Base-by-base conservation (phyloP, 2,888 invertebrate species). In the Andricus curvator region DNA sequence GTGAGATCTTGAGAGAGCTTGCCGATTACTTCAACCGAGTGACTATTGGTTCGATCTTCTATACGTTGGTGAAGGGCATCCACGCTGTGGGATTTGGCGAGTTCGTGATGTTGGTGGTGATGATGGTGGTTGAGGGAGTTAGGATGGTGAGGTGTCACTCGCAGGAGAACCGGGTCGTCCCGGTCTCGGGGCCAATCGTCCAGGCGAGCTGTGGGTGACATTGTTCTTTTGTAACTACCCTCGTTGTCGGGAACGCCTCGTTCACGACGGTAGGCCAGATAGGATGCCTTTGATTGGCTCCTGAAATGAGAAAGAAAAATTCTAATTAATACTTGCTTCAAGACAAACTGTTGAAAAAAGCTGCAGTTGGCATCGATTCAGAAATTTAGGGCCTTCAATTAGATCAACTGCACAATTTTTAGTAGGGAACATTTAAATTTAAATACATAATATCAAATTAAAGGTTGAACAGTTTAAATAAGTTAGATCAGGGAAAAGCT, bases 221-320 rank as follows among this genome's bases (percentile, higher is more conserved):
- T 94, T 25, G 96, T 96, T 70, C 96, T 93, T 89, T 96, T 96
- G 93, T 96, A 96, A 89, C 95, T 96, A 84, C 96, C 96, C 91
- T 96, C 96, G 82, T 95, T 95, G 91, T 96, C 96, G 81, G 94
- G 93, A 11, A 95, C 95, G 85, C 96, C 96, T 83, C 95, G 94
- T 89, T 96, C 96, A 79, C 96, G 94, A 64, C 96, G 94, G 84
- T 95, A 94, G n/a, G 96, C 95, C 93, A 96, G 93, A 91, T 96
- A 96, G 80, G 96, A 96, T 85, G 96, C 96, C 93, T 96, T 96
- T 78, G 96, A 96, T 90, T 96, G 96, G 90, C 96, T 96, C 94
- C 96, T 96, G 94, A 25, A 94, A 67, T 48, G 41, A 13, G 4
- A 94, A 85, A 48, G 17, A 48, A 89, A 88, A 33, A 51, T 11